phyloP scores from a whole-genome alignment of 2,797 vertebrate species.

The Enteromius paludinosus region DNA sequence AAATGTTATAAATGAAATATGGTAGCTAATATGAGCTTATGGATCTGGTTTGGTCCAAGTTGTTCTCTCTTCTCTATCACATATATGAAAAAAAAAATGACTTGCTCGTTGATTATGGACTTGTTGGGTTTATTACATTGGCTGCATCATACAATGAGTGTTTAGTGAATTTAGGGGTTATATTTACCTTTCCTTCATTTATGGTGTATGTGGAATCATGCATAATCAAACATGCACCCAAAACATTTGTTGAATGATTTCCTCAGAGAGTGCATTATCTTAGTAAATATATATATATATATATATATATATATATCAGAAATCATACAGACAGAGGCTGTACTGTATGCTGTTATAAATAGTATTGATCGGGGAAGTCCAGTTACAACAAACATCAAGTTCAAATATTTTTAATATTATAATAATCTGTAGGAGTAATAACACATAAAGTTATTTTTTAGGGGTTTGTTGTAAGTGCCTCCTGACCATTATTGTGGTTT shows the following conservation, averaged over 20 bases:
- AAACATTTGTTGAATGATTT: not conserved
- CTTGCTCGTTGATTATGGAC: not conserved
- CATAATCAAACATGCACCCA: not conserved
- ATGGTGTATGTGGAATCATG: not conserved
- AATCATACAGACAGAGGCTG: not conserved
- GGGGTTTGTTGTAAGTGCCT: constrained; percentile 7
- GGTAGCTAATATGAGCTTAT: not conserved
- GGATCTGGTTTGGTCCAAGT: not conserved
- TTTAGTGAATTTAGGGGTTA: not conserved
- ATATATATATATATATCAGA: not conserved
- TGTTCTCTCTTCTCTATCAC: not conserved
- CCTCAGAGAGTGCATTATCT: not conserved
- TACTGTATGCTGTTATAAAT: not conserved
- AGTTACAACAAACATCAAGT: not conserved
- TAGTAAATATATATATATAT: not conserved
- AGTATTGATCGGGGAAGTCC: not conserved
- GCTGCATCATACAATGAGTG: not conserved
- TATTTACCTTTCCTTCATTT: not conserved
- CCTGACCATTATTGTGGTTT: not conserved
- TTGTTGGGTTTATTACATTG: constrained; percentile 4
- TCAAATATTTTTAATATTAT: not conserved
- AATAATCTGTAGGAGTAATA: not conserved
- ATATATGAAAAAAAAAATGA: not conserved
- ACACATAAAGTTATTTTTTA: not conserved
- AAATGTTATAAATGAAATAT: not conserved